Conservation (phyloP, 2,113 vertebrate genomes). For the Porphyrio hochstetteri region DNA sequence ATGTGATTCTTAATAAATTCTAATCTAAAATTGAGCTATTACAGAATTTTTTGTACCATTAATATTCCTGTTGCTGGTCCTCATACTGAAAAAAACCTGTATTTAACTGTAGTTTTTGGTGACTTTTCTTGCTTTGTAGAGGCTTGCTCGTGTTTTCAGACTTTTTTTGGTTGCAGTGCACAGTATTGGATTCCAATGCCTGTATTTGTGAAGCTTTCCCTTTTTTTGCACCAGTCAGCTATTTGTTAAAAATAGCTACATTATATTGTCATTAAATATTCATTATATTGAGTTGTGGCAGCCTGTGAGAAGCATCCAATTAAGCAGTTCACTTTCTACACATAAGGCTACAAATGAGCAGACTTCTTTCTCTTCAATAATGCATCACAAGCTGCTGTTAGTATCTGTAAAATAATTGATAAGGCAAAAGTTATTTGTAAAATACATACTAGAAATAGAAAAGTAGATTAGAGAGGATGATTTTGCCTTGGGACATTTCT, state of each 20-base stretch:
- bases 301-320: constrained; percentile 17
- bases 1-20: neutral
- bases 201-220: neutral
- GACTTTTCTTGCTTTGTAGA: neutral
- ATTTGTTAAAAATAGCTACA: constrained; percentile 33
- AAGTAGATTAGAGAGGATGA: constrained; percentile 12
- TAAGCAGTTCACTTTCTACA: constrained; percentile 21
- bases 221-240: neutral
- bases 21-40: neutral
- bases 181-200: neutral
- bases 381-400: neutral
- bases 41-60: neutral
- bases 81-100: neutral
- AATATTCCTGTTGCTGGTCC: neutral
- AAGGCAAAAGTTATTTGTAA: constrained; percentile 45
- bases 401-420: constrained; percentile 52
- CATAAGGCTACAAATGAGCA: constrained; percentile 22
- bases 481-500: constrained; percentile 28
- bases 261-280: constrained; percentile 44
- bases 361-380: constrained; percentile 39
- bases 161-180: neutral
- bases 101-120: neutral
- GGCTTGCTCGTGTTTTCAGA: fast-evolving
- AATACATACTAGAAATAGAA: constrained; percentile 27
- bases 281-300: constrained; percentile 26